Evolutionary conservation across 1,140 invertebrate genomes (phyloP).

Genomic region (Tetramorium alpestre): DNA sequence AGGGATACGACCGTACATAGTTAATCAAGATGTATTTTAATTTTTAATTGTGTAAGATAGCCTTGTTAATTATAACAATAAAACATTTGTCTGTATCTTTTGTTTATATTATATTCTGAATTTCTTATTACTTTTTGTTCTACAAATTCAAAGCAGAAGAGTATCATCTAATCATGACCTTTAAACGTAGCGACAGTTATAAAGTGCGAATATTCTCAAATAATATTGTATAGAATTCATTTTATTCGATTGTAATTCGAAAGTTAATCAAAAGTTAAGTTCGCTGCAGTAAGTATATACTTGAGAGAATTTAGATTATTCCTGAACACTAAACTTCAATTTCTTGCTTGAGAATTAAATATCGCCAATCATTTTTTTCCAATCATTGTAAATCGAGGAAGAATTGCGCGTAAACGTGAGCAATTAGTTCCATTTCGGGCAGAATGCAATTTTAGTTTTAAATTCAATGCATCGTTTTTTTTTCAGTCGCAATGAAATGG

Average conservation of each 20-base stretch:
- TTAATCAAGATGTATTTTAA: background rate
- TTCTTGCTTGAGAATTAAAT: background rate
- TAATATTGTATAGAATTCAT: background rate
- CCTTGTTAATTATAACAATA: background rate
- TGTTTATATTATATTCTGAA: slow-evolving; percentile 75
- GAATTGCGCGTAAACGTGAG: background rate
- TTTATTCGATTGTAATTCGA: slow-evolving; percentile 26
- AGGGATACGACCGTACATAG: background rate
- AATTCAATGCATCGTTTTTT: slow-evolving; percentile 22
- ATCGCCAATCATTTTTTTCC: slow-evolving; percentile 27
- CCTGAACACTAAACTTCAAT: background rate
- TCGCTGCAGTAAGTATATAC: slow-evolving; percentile 6
- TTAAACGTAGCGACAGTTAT: background rate
- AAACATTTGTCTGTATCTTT: slow-evolving; percentile 42
- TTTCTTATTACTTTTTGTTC: slow-evolving; percentile 78
- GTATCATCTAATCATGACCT: slow-evolving; percentile 80
- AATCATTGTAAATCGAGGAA: slow-evolving; percentile 9
- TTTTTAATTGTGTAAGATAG: slow-evolving; percentile 10
- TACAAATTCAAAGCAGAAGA: slow-evolving; percentile 78
- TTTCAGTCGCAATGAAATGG: slow-evolving; percentile 6
- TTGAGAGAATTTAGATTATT: background rate
- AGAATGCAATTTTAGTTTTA: slow-evolving; percentile 70
- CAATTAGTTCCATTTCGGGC: slow-evolving; percentile 43
- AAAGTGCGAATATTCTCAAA: background rate
- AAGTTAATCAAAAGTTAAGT: background rate